Percentiles rank a stretch among this genome's conserved stretches.
Evolutionary conservation across 1,140 invertebrate species (phyloP).

Genomic region (Solenopsis invicta): DNA sequence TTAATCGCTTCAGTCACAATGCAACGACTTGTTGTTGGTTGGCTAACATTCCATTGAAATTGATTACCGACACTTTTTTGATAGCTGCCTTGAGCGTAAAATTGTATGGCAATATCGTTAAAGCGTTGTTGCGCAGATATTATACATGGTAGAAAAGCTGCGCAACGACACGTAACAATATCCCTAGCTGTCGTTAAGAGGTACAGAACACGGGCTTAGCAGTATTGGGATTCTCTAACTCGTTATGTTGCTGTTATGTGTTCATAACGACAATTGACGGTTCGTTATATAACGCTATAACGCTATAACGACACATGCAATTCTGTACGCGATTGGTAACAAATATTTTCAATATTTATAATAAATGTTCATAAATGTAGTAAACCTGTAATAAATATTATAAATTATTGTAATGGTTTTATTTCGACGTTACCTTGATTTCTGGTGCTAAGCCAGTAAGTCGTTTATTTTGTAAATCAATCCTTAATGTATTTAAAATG

Average conservation of each 20-base stretch:
- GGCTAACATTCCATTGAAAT: conserved; percentile 3
- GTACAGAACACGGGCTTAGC: no score
- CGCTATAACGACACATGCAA: no score
- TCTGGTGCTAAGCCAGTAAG: background rate
- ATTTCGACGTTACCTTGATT: background rate
- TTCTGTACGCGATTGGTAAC: no score
- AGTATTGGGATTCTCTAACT: no score
- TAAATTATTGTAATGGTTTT: background rate
- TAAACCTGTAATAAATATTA: background rate
- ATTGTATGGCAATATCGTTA: conserved; percentile 15
- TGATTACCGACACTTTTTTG: conserved; percentile 21
- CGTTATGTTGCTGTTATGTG: no score
- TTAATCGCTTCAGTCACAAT: conserved; percentile 14
- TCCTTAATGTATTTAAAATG: background rate
- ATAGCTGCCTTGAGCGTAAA: conserved; percentile 13
- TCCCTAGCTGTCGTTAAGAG: no score
- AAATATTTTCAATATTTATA: conserved; percentile 12
- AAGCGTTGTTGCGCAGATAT: no score
- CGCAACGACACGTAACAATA: no score
- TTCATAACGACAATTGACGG: no score
- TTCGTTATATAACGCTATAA: no score
- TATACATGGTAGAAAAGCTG: no score
- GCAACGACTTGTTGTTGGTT: conserved; percentile 10
- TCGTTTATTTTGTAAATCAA: background rate
- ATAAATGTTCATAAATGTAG: background rate